Percentiles rank a stretch among this genome's conserved stretches.
Evolutionary conservation across 2,888 invertebrate species (phyloP).

Genomic region (Andrena camellia): DNA sequence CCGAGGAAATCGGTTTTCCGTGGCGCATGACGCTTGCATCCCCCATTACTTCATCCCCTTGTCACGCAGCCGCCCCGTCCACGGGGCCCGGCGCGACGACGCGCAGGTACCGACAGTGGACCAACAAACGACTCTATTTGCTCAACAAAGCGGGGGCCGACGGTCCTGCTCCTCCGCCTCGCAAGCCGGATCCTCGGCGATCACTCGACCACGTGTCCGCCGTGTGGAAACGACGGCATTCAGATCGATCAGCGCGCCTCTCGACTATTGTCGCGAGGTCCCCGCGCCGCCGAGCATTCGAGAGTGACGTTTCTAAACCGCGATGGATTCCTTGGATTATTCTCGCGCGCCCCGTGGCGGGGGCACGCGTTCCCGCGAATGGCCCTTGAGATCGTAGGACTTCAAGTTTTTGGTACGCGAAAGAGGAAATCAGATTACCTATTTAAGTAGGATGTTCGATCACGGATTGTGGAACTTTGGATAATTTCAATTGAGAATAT

Average conservation of each 20-base stretch:
- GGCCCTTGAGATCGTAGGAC: too few relatives aligned
- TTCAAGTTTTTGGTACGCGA: too few relatives aligned
- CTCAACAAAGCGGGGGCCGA: conserved; percentile 72
- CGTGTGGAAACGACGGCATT: not conserved
- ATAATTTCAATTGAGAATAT: too few relatives aligned
- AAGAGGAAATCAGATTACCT: too few relatives aligned
- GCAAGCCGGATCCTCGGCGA: conserved; percentile 7
- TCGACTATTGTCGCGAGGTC: too few relatives aligned
- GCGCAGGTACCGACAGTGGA: conserved; percentile 72
- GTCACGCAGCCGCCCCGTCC: conserved; percentile 57
- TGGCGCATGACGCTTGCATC: conserved; percentile 40
- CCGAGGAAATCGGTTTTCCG: conserved; percentile 58
- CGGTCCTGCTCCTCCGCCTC: not conserved
- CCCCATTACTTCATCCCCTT: conserved; percentile 69
- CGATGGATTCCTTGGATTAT: too few relatives aligned
- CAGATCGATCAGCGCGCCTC: not conserved
- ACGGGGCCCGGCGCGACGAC: conserved; percentile 27
- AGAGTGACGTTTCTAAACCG: too few relatives aligned
- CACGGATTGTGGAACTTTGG: too few relatives aligned
- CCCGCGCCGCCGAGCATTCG: not conserved
- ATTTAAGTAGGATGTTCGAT: too few relatives aligned
- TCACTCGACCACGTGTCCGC: conserved; percentile 33
- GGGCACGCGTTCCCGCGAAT: too few relatives aligned
- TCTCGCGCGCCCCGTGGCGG: too few relatives aligned
- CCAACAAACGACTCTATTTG: conserved; percentile 80